Conservation (phyloP, 2,797 vertebrate genomes). For the Anabas testudineus region DNA sequence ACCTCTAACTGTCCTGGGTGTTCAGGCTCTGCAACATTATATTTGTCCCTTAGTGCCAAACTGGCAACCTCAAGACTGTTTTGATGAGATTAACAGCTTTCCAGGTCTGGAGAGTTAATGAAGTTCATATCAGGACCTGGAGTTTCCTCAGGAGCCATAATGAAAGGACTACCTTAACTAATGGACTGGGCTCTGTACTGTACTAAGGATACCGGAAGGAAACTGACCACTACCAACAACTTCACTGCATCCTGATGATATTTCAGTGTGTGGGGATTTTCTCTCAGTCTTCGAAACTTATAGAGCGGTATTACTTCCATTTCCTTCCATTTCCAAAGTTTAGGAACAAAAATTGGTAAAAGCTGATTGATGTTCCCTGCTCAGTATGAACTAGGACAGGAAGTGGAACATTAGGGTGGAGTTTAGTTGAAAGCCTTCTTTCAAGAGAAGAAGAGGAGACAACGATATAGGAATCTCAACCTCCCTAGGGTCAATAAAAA, state of each 20-base stretch:
- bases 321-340: not conserved
- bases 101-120: constrained; percentile 34
- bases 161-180: constrained; percentile 33
- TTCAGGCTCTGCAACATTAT: constrained; percentile 46
- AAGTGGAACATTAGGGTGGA: not conserved
- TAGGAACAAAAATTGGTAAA: constrained; percentile 3
- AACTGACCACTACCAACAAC: constrained; percentile 28
- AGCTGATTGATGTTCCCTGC: constrained; percentile 6
- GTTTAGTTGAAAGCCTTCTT: constrained; percentile 14
- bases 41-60: constrained; percentile 52
- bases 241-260: not conserved
- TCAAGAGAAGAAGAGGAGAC: constrained; percentile 15
- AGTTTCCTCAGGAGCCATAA: constrained; percentile 48
- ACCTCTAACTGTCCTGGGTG: constrained; percentile 49
- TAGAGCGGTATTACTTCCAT: not conserved
- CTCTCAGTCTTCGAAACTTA: not conserved
- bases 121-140: constrained; percentile 31
- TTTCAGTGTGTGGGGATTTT: constrained; percentile 29
- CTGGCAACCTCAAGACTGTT: constrained; percentile 41
- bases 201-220: constrained; percentile 43
- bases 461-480: constrained; percentile 17
- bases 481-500: constrained; percentile 9
- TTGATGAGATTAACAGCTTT: constrained; percentile 60
- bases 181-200: constrained; percentile 29
- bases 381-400: not conserved